phyloP scores from a whole-genome alignment of 1,140 invertebrate species.

The Zophobas morio region DNA sequence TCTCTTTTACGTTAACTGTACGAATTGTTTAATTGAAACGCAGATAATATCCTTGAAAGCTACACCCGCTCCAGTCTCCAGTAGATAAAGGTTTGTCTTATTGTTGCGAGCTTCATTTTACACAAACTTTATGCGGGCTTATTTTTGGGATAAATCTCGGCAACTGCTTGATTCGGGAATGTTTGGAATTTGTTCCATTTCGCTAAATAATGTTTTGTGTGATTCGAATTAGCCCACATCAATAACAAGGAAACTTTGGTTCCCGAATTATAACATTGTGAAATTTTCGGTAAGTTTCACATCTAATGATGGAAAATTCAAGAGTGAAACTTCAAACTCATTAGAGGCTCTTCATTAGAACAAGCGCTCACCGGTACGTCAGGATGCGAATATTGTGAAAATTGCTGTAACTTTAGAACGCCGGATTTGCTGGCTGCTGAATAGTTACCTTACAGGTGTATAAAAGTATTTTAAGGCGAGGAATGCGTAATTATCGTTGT shows the following conservation, averaged over 20 bases:
- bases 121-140: too few relatives aligned
- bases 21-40: too few relatives aligned
- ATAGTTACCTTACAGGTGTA: too few relatives aligned
- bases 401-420: not conserved
- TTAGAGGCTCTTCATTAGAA: slow-evolving; percentile 28
- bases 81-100: too few relatives aligned
- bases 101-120: too few relatives aligned
- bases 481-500: too few relatives aligned
- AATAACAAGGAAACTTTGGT: slow-evolving; percentile 11
- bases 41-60: too few relatives aligned
- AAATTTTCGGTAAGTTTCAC: slow-evolving; percentile 19
- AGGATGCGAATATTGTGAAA: not conserved
- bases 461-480: too few relatives aligned
- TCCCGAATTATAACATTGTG: not conserved
- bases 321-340: slow-evolving; percentile 25
- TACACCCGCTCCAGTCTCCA: too few relatives aligned
- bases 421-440: not conserved
- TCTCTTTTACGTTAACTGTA: too few relatives aligned
- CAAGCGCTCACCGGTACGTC: not conserved
- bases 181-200: not conserved
- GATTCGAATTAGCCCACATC: slow-evolving; percentile 1
- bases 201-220: not conserved
- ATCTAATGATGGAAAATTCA: slow-evolving; percentile 19
- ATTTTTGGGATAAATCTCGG: not conserved
- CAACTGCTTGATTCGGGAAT: not conserved